Percentiles rank a stretch among this genome's conserved stretches.
Conservation (phyloP, 2,888 invertebrate species). For the Hipparchia sbordonii region DNA sequence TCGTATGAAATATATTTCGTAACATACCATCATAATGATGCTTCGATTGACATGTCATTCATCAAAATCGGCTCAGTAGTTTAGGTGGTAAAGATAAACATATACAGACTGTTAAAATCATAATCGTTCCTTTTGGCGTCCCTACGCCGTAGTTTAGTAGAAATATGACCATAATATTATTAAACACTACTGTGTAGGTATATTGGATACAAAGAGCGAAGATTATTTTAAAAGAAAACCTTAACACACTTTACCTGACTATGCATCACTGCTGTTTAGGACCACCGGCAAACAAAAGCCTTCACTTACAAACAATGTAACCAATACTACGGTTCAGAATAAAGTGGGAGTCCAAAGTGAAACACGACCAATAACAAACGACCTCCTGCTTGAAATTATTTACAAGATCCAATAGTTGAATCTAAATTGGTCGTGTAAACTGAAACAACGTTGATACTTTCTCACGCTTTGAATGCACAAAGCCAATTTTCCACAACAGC, state of each 20-base stretch:
- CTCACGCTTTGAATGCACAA: conserved; percentile 73
- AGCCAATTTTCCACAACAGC: conserved; percentile 74
- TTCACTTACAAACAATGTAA: conserved; percentile 6
- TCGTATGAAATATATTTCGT: too few species aligned
- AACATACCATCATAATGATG: too few species aligned
- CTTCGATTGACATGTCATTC: too few species aligned
- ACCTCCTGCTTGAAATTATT: conserved; percentile 53
- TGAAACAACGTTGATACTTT: conserved; percentile 62
- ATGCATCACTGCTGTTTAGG: conserved; percentile 1
- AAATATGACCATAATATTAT: too few species aligned
- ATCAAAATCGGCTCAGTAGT: too few species aligned
- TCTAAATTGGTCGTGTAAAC: conserved; percentile 56
- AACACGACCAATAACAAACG: conserved; percentile 49
- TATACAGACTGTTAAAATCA: too few species aligned
- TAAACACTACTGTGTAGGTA: too few species aligned
- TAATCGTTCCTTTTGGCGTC: too few species aligned
- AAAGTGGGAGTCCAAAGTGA: conserved; percentile 16
- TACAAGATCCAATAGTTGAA: conserved; percentile 54
- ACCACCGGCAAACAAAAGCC: conserved; percentile 9
- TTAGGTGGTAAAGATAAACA: too few species aligned
- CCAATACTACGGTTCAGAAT: conserved; percentile 1
- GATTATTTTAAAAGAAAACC: background rate
- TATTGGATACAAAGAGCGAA: too few species aligned
- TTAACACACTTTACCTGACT: background rate
- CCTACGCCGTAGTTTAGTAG: too few species aligned